A percentile compares a stretch with the other conserved stretches of the same genome.
Conservation (phyloP, 2,113 vertebrate genomes). For the Corynorhinus townsendii region DNA sequence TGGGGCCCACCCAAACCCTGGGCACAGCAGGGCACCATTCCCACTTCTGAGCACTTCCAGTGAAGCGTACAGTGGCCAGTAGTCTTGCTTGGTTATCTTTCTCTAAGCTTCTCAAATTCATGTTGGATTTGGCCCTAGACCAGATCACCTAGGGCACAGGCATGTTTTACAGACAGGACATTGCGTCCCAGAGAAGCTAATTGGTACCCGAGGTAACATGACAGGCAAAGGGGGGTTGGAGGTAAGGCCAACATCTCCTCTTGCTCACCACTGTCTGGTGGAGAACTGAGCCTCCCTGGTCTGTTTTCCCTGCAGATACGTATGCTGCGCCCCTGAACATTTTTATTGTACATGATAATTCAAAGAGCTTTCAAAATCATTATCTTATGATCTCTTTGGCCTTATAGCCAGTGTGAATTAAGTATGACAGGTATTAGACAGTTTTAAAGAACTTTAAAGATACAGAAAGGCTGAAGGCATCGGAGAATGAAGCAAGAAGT, state of each 20-base stretch:
- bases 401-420: conserved; percentile 37
- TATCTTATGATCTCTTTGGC: conserved; percentile 13
- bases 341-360: conserved; percentile 2
- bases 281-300: background rate
- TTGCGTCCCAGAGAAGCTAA: background rate
- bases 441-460: background rate
- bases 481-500: background rate
- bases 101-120: background rate
- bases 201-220: background rate
- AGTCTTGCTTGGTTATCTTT: background rate
- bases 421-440: background rate
- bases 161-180: background rate
- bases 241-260: background rate
- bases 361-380: conserved; percentile 49
- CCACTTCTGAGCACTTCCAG: background rate
- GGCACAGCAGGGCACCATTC: background rate
- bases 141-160: background rate
- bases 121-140: background rate
- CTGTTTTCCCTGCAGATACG: background rate
- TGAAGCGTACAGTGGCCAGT: background rate
- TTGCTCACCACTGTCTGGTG: background rate
- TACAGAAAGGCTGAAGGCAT: background rate
- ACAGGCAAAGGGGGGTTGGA: background rate
- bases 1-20: background rate
- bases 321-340: background rate